Evolutionary conservation across 1,140 invertebrate genomes (phyloP), one percentile per base, ranked within the genome.

Genomic region (Drosophila kanapiae): DNA sequence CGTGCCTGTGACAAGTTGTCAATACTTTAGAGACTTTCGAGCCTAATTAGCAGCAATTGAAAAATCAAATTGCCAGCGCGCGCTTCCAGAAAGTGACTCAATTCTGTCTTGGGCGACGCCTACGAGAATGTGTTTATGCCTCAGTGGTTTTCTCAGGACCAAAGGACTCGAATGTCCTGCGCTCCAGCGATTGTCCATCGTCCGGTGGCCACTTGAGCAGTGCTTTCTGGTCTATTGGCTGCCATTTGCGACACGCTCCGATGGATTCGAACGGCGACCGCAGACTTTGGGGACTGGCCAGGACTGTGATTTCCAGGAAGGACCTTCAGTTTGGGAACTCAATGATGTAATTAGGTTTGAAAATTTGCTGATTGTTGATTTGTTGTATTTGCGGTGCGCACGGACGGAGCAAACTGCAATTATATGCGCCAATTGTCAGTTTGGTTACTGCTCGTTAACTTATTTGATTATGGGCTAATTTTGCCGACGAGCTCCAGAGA

Each of bases 161-260:
- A 35, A 35, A 33, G 64, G 77, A 71, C 49, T 42, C 45, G 42
- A 51, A 29, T 70, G 70, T 81, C 59, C 67, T 65, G 47, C n/a
- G 33, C 16, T 59, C 38, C 23, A 53, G 56, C 51, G 68, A 75
- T 31, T 56, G 77, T 53, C 63, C 75, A 51, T 14, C 74, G 56
- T 69, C 67, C 76, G 43, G 76, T 65, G 47, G 72, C 63, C 84
- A 84, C 84, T 87, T 87, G 84, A 87, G 69, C 80, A 81, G 84
- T 88, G 84, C 84, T 87, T 87, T 87, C 68, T 88, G 84, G 61
- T 87, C 83, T 87, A 87, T 88, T 87, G 84, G 74, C 84, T 88
- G 58, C 65, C 74, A 84, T 80, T 88, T 80, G 65, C 27, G 69
- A 70, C 80, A 87, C 77, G 84, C 84, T 68, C 51, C 71, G 78